phyloP scores from a whole-genome alignment of 2,888 invertebrate species.

The Eristalis intricaria region DNA sequence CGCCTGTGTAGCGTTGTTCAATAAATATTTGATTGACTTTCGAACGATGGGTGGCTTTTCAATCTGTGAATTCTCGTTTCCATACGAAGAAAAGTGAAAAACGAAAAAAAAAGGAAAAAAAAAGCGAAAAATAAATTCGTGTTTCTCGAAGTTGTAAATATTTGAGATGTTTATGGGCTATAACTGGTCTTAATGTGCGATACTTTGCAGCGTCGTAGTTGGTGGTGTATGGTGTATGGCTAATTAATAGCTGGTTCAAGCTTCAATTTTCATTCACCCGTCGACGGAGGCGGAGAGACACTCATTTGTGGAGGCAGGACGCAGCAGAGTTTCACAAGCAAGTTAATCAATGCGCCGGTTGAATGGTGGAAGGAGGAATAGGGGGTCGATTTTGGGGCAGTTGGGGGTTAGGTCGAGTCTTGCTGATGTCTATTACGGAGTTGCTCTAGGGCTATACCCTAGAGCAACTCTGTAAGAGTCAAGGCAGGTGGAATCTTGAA shows the following conservation, averaged over 20 bases:
- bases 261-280: background rate
- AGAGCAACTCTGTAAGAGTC: no score
- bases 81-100: conserved; percentile 11
- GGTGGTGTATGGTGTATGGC: conserved; percentile 18
- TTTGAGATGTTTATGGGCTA: conserved; percentile 61
- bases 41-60: conserved; percentile 68
- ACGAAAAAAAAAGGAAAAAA: background rate
- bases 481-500: no score
- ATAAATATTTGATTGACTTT: conserved; percentile 71
- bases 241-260: conserved; percentile 14
- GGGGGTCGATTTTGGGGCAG: no score
- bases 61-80: conserved; percentile 41
- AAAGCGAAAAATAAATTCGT: background rate
- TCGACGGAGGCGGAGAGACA: background rate
- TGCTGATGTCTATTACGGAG: no score
- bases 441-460: no score
- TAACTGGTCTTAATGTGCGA: conserved; percentile 39
- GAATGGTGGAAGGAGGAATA: no score
- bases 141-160: conserved; percentile 33
- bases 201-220: conserved; percentile 1
- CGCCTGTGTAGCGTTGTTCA: conserved; percentile 43
- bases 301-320: no score
- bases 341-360: no score
- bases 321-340: no score
- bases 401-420: no score